These are phyloP conservation scores for Sapajus apella DNA, from an alignment of 2,113 vertebrate genomes.

Conservation along the genomic window DNA sequence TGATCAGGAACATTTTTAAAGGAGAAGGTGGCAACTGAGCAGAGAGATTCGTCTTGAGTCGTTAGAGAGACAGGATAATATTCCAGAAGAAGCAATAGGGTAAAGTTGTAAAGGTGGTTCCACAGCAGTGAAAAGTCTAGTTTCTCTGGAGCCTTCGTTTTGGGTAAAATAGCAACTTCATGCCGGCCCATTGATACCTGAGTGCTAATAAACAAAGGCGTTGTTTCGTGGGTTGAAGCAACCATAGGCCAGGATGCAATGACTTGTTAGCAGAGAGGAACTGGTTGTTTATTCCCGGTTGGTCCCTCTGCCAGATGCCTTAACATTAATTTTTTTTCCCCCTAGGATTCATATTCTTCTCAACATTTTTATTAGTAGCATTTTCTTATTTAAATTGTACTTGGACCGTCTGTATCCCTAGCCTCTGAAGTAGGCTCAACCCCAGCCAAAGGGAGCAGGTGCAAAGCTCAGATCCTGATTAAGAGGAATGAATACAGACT, in stretches of 20 bases:
- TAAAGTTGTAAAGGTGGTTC: too few relatives aligned
- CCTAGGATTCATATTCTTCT: neutral
- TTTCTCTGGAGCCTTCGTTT: neutral
- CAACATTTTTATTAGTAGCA: neutral
- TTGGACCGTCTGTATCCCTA: neutral
- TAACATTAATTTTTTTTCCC: neutral
- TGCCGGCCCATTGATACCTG: neutral
- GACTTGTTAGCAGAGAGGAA: neutral
- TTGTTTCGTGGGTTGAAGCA: neutral
- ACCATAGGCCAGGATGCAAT: neutral
- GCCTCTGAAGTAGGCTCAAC: neutral
- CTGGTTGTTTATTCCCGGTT: neutral
- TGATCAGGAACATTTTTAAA: neutral
- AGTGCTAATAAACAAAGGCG: too few relatives aligned
- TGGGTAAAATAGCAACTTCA: neutral
- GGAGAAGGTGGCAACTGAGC: neutral
- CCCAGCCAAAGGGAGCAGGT: constrained; percentile 46
- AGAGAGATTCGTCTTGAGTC: neutral
- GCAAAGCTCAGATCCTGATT: constrained; percentile 26
- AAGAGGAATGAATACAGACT: neutral
- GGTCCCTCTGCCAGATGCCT: neutral
- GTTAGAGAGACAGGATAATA: rapidly evolving
- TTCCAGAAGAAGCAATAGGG: neutral
- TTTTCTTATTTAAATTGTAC: neutral
- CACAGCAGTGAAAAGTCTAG: rapidly evolving